These are phyloP conservation scores for Xenopus petersii DNA, from an alignment of 2,797 vertebrate genomes.

Conservation along the genomic window DNA sequence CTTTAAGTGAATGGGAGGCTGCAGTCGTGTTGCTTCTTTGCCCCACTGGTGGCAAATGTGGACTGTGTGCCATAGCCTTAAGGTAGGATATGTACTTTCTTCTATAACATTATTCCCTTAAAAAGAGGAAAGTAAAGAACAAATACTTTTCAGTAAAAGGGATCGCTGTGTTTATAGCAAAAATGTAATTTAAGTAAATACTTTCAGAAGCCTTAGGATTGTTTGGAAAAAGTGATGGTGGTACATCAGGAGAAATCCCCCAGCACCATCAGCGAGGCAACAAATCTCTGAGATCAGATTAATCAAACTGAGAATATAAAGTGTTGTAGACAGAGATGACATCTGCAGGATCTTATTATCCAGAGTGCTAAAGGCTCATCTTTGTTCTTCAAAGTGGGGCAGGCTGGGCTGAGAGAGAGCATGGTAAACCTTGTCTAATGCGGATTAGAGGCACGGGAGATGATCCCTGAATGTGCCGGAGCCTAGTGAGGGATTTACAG, in stretches of 20 bases:
- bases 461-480: conserved; percentile 23
- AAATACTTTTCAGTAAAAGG: too few relatives aligned
- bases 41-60: too few relatives aligned
- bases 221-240: conserved; percentile 22
- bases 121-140: too few relatives aligned
- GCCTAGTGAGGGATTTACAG: conserved; percentile 14
- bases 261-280: conserved; percentile 14
- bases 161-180: too few relatives aligned
- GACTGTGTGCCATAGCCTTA: too few relatives aligned
- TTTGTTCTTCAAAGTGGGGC: conserved; percentile 41
- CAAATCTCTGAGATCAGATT: conserved; percentile 41
- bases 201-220: not conserved
- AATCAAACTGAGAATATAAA: conserved; percentile 38
- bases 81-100: too few relatives aligned
- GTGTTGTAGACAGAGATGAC: conserved; percentile 12
- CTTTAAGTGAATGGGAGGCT: too few relatives aligned
- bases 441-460: conserved; percentile 27
- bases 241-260: conserved; percentile 24
- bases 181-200: too few relatives aligned
- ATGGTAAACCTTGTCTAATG: conserved; percentile 30
- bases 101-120: too few relatives aligned
- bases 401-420: conserved; percentile 17
- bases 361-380: conserved; percentile 28
- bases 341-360: conserved; percentile 37
- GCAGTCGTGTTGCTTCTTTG: too few relatives aligned